These are phyloP conservation scores for Notarius quadriscutis DNA, from an alignment of 2,113 vertebrate genomes.

Conservation along the genomic window DNA sequence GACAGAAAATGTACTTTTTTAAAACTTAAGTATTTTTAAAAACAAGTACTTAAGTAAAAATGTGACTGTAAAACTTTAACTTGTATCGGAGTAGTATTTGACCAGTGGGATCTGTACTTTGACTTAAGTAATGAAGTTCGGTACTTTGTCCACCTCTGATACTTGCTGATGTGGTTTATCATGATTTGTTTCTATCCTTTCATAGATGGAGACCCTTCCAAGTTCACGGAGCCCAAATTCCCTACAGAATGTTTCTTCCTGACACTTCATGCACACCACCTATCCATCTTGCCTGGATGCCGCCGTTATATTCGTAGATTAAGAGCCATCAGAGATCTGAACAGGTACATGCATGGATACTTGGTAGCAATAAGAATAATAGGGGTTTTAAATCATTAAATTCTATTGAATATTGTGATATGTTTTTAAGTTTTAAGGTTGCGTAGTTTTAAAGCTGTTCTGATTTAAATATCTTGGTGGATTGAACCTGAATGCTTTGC, in stretches of 20 bases:
- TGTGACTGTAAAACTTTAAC: too few species aligned
- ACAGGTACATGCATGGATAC: constrained; percentile 75
- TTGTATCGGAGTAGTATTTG: too few species aligned
- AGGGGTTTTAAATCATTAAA: neutral
- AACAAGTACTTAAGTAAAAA: too few species aligned
- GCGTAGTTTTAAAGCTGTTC: neutral
- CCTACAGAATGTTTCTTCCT: constrained; percentile 98
- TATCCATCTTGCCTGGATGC: constrained; percentile 93
- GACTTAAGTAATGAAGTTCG: too few species aligned
- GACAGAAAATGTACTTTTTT: too few species aligned
- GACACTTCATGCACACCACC: constrained; percentile 92
- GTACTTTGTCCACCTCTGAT: too few species aligned
- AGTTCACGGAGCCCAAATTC: constrained; percentile 94
- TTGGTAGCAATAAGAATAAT: too few species aligned
- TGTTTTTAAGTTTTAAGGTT: neutral
- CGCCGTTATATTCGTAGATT: constrained; percentile 94
- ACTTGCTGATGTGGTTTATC: neutral
- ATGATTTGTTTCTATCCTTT: neutral
- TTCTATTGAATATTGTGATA: neutral
- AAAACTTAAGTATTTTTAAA: too few species aligned
- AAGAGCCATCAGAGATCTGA: constrained; percentile 93
- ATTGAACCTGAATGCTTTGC: neutral
- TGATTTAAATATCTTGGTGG: neutral
- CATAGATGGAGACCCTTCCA: constrained; percentile 81
- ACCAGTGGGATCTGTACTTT: too few species aligned